Evolutionary conservation across 2,888 invertebrate genomes (phyloP), one percentile per base, ranked within the genome.

Genomic region (Falcaria lacertinaria): DNA sequence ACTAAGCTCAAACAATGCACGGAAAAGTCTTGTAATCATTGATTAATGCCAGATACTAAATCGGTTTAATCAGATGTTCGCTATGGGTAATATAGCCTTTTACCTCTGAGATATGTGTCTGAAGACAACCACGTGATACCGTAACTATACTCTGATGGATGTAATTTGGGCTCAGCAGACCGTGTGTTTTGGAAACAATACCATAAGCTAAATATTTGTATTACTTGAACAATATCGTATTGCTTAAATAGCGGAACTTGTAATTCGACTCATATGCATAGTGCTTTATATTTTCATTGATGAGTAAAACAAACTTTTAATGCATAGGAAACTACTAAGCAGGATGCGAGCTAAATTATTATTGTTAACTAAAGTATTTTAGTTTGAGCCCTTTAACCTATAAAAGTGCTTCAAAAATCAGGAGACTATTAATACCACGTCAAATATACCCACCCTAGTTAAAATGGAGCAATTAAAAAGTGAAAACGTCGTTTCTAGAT

Each of bases 21-120:
- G 83, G 82, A 84, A 81, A 73, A 71, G 67, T 57, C 54, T 51
- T 67, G 71, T 71, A 75, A 74, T 73, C 67, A 74, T 75, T 75
- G 77, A 83, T 79, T 74, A 74, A 77, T 76, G 73, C 65, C 66
- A 64, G 64, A 72, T 74, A 65, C 67, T 60, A 51, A 53, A 70
- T 37, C 17, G 19, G 34, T 41, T 41, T 41, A 44, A 41, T 41
- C 15, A 37, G 48, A 67, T 55, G 50, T 50, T 55, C 44, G 43
- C 47, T 36, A 40, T 47, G 33, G 34, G 45, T 52, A 48, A 49
- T n/a, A 19, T 45, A 43, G 47, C 25, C 32, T 42, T 13, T 32
- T 34, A 45, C 46, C 44, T 41, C 42, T 22, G 15, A 34, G 39
- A 41, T 37, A 16, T 8, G n/a, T 41, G 41, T 44, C 41, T 38